phyloP scores from a whole-genome alignment of 2,888 invertebrate species.

The Leucozona laternaria region DNA sequence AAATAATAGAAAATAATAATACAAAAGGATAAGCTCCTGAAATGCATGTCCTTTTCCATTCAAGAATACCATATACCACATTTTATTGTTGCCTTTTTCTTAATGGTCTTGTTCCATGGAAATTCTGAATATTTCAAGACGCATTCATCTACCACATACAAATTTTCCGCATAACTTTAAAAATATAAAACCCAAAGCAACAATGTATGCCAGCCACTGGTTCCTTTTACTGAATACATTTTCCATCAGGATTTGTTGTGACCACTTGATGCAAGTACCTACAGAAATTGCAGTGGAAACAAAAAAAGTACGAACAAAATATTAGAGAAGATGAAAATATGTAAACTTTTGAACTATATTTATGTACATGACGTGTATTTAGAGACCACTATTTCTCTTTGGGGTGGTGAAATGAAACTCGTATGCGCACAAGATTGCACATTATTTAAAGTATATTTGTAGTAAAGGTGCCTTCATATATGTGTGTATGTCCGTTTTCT shows the following conservation, averaged over 20 bases:
- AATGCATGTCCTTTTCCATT: background rate
- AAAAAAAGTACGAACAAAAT: slow-evolving; percentile 5
- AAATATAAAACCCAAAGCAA: slow-evolving; percentile 10
- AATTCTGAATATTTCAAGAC: slow-evolving; percentile 35
- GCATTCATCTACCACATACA: slow-evolving; percentile 24
- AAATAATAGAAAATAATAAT: background rate
- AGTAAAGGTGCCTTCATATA: background rate
- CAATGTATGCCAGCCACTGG: background rate
- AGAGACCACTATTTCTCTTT: slow-evolving; percentile 44
- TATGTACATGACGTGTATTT: slow-evolving; percentile 21
- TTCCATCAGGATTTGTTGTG: slow-evolving; percentile 32
- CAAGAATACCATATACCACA: background rate
- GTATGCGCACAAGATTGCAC: slow-evolving; percentile 48
- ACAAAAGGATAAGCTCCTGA: background rate
- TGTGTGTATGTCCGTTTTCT: background rate
- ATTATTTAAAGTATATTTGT: background rate
- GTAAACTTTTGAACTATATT: slow-evolving; percentile 36
- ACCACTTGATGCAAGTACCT: slow-evolving; percentile 62
- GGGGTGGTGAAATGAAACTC: slow-evolving; percentile 51
- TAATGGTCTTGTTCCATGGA: slow-evolving; percentile 10
- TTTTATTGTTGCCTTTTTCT: slow-evolving; percentile 12
- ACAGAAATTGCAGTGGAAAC: slow-evolving; percentile 3
- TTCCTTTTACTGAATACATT: background rate
- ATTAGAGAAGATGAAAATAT: background rate
- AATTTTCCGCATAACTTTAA: slow-evolving; percentile 35